These are phyloP conservation scores for Drosophila paranaensis DNA, from an alignment of 2,888 invertebrate genomes.

Conservation along the genomic window DNA sequence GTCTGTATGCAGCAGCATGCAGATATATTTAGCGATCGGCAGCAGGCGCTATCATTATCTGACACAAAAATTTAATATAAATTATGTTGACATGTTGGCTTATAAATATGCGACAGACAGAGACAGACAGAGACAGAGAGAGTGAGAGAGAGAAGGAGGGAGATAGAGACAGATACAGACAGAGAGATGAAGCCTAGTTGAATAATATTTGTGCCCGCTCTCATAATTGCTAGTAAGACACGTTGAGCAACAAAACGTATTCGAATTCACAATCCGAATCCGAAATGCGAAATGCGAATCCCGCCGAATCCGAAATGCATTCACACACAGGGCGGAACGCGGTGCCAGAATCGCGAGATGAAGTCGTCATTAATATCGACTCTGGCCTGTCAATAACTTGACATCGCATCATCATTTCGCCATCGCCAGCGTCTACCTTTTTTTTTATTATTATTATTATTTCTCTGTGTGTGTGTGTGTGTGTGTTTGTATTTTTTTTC, in stretches of 20 bases:
- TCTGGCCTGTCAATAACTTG: slow-evolving; percentile 77
- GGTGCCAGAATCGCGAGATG: slow-evolving; percentile 63
- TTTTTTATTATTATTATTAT: slow-evolving; percentile 13
- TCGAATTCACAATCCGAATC: slow-evolving; percentile 3
- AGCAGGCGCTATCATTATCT: slow-evolving; percentile 81
- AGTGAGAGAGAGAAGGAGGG: not conserved
- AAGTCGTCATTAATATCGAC: slow-evolving; percentile 81
- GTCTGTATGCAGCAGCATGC: slow-evolving; percentile 30
- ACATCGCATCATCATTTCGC: slow-evolving; percentile 73
- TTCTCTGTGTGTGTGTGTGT: not conserved
- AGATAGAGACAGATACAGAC: not conserved
- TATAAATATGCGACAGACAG: slow-evolving; percentile 70
- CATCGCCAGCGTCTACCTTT: slow-evolving; percentile 20
- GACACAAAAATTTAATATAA: slow-evolving; percentile 82
- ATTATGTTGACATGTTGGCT: slow-evolving; percentile 83
- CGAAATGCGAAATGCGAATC: slow-evolving; percentile 15
- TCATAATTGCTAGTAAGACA: slow-evolving; percentile 72
- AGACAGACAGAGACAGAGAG: slow-evolving; percentile 2
- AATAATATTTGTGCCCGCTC: slow-evolving; percentile 35
- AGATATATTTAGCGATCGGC: slow-evolving; percentile 55
- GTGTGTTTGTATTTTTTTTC: slow-evolving; percentile 12
- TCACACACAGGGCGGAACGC: slow-evolving; percentile 22
- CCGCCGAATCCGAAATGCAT: slow-evolving; percentile 14
- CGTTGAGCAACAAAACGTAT: slow-evolving; percentile 55
- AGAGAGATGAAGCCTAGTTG: slow-evolving; percentile 38